Conservation (phyloP, 2,797 vertebrate genomes). For the Adrianichthys oophorus region DNA sequence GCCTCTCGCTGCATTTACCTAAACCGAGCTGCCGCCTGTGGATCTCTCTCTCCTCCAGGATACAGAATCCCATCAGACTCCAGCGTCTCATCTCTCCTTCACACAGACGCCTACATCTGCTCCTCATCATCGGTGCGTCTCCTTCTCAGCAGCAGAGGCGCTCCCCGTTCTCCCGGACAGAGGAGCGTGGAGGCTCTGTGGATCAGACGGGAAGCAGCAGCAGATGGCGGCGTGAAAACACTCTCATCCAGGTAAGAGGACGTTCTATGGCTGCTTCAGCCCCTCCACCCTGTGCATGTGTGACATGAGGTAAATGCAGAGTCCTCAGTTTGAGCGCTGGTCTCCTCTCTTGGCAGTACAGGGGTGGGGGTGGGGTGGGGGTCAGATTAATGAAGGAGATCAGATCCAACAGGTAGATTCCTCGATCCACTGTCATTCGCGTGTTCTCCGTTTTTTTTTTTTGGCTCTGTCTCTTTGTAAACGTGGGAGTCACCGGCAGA, state of each 20-base stretch:
- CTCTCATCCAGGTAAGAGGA: constrained; percentile 73
- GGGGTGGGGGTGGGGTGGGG: constrained; percentile 39
- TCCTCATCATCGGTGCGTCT: constrained; percentile 38
- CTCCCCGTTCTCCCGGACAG: constrained; percentile 47
- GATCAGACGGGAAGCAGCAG: constrained; percentile 40
- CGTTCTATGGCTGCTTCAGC: constrained; percentile 54
- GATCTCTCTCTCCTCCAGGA: constrained; percentile 71
- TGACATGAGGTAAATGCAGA: constrained; percentile 71
- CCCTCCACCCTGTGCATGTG: constrained; percentile 42
- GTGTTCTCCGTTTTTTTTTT: constrained; percentile 36
- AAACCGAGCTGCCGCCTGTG: constrained; percentile 75
- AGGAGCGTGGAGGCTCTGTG: constrained; percentile 57
- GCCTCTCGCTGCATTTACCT: constrained; percentile 82
- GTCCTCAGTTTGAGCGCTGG: constrained; percentile 48
- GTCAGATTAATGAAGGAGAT: constrained; percentile 14
- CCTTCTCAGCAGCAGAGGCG: constrained; percentile 44
- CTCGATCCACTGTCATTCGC: not conserved
- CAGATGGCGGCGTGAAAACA: constrained; percentile 70
- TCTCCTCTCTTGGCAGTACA: constrained; percentile 38
- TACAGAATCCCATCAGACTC: constrained; percentile 67
- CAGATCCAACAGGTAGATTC: constrained; percentile 60
- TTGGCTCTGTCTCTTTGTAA: constrained; percentile 45
- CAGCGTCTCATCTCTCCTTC: constrained; percentile 33
- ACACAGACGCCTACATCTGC: constrained; percentile 23
- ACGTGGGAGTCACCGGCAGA: constrained; percentile 64